These are phyloP conservation scores for Dinomys branickii DNA, from an alignment of 2,113 vertebrate genomes.

Conservation along the genomic window DNA sequence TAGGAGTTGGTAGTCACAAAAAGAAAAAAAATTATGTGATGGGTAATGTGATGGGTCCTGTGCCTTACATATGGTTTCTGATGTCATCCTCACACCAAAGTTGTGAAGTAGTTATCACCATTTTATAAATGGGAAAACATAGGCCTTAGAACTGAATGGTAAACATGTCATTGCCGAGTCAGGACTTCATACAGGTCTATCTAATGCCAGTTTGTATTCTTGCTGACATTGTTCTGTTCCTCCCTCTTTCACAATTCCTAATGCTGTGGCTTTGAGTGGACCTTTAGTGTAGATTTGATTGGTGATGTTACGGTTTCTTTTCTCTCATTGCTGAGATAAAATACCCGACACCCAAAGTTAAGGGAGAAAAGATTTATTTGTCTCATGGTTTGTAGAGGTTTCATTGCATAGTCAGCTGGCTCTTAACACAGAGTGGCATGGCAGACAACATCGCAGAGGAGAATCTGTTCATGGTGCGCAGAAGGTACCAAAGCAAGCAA, in stretches of 20 bases:
- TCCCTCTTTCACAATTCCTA: not conserved
- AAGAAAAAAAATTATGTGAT: not conserved
- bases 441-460: no score
- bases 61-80: not conserved
- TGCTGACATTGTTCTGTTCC: not conserved
- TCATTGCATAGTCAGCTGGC: no score
- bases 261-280: not conserved
- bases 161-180: not conserved
- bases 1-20: not conserved
- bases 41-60: not conserved
- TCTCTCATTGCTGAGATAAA: no score
- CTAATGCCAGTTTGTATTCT: not conserved
- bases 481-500: no score
- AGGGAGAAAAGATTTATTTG: no score
- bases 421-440: no score
- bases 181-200: not conserved
- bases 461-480: no score
- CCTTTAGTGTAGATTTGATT: not conserved
- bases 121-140: slow-evolving; percentile 29
- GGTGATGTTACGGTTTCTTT: no score
- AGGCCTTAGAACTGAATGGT: not conserved
- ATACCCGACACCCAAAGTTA: no score
- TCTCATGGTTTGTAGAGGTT: no score
- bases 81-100: not conserved
- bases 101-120: not conserved